phyloP scores from a whole-genome alignment of 2,113 vertebrate species.

The Rhinopithecus roxellana region DNA sequence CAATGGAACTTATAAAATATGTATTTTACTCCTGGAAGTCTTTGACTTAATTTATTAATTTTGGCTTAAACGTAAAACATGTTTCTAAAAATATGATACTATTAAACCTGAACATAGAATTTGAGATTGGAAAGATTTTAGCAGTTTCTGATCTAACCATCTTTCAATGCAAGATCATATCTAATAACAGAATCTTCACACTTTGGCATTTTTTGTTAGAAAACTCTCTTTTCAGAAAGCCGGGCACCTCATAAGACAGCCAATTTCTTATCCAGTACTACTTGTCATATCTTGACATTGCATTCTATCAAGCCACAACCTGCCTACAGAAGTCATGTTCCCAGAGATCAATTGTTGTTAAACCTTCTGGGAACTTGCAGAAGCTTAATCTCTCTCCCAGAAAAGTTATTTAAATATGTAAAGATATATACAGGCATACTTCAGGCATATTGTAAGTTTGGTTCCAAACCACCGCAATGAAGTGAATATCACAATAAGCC shows the following conservation, averaged over 20 bases:
- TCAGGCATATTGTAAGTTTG: neutral
- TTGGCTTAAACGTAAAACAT: slow-evolving; percentile 15
- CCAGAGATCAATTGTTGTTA: neutral
- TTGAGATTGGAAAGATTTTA: neutral
- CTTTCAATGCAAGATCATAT: neutral
- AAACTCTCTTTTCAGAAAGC: neutral
- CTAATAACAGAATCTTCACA: neutral
- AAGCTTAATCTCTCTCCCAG: neutral
- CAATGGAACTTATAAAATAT: neutral
- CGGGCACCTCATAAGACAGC: neutral
- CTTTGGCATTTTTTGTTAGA: neutral
- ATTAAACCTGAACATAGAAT: neutral
- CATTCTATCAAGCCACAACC: neutral
- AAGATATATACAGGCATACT: neutral
- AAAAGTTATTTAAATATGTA: neutral
- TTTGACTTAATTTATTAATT: slow-evolving; percentile 41
- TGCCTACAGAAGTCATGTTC: neutral
- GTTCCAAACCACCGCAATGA: neutral
- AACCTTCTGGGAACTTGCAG: neutral
- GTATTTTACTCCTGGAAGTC: neutral
- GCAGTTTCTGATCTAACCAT: neutral
- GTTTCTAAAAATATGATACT: neutral
- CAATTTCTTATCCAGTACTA: neutral
- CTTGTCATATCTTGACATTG: neutral
- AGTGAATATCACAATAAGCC: neutral